Evolutionary conservation across 1,140 invertebrate genomes (phyloP).

Genomic region (Leptinotarsa texana): DNA sequence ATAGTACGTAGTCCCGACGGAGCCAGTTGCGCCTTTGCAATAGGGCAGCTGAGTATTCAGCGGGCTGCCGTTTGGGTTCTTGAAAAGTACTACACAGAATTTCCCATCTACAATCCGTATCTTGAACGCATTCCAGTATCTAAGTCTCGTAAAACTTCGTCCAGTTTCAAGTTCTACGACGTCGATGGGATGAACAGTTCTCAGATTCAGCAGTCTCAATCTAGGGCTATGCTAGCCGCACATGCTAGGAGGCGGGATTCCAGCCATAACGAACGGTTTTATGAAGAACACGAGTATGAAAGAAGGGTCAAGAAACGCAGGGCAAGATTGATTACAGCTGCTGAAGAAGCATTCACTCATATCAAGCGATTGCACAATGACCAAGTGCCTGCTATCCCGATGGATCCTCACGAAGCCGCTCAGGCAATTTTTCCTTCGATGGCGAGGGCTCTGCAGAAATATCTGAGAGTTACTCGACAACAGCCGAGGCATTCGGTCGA

Average conservation of each 20-base stretch:
- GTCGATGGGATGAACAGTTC: conserved; percentile 82
- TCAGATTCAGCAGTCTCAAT: conserved; percentile 69
- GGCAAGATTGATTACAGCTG: conserved; percentile 86
- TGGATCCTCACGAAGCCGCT: conserved; percentile 94
- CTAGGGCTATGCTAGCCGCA: conserved; percentile 68
- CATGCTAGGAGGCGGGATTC: conserved; percentile 75
- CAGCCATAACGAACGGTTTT: conserved; percentile 95
- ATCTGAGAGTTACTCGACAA: conserved; percentile 90
- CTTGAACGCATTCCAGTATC: conserved; percentile 87
- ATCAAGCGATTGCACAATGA: conserved; percentile 81
- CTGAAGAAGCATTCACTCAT: conserved; percentile 97
- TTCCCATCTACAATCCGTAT: conserved; percentile 96
- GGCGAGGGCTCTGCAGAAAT: conserved; percentile 94
- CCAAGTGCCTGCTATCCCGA: conserved; percentile 67
- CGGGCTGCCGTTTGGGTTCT: conserved; percentile 91
- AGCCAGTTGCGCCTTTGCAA: conserved; percentile 78
- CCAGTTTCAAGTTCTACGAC: conserved; percentile 96
- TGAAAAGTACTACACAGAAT: conserved; percentile 94
- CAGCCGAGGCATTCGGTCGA: conserved; percentile 95
- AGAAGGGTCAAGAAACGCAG: conserved; percentile 87
- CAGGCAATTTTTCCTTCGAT: conserved; percentile 96
- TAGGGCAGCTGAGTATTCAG: conserved; percentile 94
- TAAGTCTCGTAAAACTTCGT: conserved; percentile 76
- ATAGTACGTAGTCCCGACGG: conserved; percentile 94
- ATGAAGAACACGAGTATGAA: conserved; percentile 97